These are phyloP conservation scores for Spilarctia lutea DNA, from an alignment of 2,888 invertebrate species.

Conservation along the genomic window DNA sequence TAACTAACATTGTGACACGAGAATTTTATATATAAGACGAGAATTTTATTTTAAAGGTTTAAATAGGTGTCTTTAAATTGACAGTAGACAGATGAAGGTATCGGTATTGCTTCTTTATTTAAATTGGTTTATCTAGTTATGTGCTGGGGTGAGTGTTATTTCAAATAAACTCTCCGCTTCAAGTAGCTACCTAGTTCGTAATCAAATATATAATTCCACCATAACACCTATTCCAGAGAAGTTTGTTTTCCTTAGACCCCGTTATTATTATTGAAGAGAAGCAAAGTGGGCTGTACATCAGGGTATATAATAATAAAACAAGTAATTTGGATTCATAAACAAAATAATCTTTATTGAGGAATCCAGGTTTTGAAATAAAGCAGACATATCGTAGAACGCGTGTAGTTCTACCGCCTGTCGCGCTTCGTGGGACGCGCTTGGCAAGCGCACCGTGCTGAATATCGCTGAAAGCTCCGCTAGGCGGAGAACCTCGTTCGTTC, in stretches of 20 bases:
- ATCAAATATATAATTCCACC: background rate
- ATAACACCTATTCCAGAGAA: background rate
- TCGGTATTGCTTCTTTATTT: background rate
- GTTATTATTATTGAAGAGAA: slow-evolving; percentile 16
- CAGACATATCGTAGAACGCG: slow-evolving; percentile 27
- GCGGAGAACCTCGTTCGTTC: slow-evolving; percentile 68
- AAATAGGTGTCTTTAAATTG: background rate
- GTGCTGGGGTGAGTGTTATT: background rate
- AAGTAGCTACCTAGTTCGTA: background rate
- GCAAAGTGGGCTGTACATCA: slow-evolving; percentile 19
- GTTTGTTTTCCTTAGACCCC: slow-evolving; percentile 33
- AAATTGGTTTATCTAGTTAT: background rate
- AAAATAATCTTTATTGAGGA: slow-evolving; percentile 45
- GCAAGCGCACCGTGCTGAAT: slow-evolving; percentile 75
- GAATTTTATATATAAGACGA: no score
- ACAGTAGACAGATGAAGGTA: background rate
- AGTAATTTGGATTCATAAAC: slow-evolving; percentile 41
- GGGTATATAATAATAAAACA: slow-evolving; percentile 17
- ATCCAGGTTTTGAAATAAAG: slow-evolving; percentile 44
- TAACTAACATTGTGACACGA: no score
- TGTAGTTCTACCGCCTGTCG: slow-evolving; percentile 42
- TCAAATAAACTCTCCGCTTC: background rate
- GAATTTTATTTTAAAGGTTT: no score
- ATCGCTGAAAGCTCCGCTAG: slow-evolving; percentile 72
- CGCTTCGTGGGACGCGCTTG: slow-evolving; percentile 66